Evolutionary conservation across 2,797 vertebrate species (phyloP), one percentile per base, ranked within the genome.

Genomic region (Microctenopoma lineatum): DNA sequence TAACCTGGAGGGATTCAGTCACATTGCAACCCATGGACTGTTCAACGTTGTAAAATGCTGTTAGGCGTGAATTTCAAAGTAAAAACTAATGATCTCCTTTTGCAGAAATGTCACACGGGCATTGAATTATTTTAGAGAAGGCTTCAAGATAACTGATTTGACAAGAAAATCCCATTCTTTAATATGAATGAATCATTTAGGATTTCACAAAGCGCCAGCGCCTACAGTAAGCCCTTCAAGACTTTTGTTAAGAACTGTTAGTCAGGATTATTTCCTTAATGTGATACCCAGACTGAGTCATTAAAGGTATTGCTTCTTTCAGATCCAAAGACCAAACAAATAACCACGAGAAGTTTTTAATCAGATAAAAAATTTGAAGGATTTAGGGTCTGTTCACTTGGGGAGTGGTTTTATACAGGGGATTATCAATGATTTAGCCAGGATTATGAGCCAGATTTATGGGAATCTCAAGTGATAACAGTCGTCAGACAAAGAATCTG

Each of bases 391-490:
- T 73, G 26, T 64, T 84, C 59, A 57, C 51, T 79, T 25, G 13
- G 65, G 47, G 16, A 69, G 46, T 72, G 21, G 42, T 79, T 82
- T 84, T 84, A 65, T 56, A 26, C 64, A 56, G 67, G 72, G 70
- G 78, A 80, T 85, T 84, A 84, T 56, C 32, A 69, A 66, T 72
- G 75, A 85, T 80, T 80, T 73, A 74, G 57, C 36, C 34, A 61
- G 70, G 75, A 86, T 90, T 89, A 87, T 69, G 70, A 54, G 73
- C 4, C 56, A 75, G 48, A 73, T 85, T 77, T 84, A 62, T 60
- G 6, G 41, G 64, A 87, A 78, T 75, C 59, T 82, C 55, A 62
- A 77, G 62, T 58, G 70, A 83, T 73, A 83, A 75, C 66, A 79
- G 69, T 74, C 68, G 69, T 61, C 59, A 64, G 74, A 80, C 74